Evolutionary conservation across 2,113 vertebrate species (phyloP).

Genomic region (Nothocercus nigrocapillus): DNA sequence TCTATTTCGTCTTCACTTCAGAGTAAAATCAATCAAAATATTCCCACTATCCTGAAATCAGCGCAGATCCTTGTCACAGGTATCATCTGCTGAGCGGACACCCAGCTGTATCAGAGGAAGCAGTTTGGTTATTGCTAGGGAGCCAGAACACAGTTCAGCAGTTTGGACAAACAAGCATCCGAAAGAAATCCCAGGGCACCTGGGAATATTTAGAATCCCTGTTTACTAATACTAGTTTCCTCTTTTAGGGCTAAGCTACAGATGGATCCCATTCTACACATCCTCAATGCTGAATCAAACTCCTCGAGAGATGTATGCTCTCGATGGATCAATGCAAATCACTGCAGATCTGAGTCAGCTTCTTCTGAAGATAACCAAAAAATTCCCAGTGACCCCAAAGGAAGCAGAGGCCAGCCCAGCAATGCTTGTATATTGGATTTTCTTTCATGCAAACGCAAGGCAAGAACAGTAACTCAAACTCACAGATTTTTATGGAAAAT

Average conservation of each 20-base stretch:
- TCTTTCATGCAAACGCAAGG: background rate
- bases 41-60: background rate
- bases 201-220: background rate
- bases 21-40: background rate
- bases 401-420: background rate
- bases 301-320: accelerated
- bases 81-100: background rate
- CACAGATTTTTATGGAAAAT: background rate
- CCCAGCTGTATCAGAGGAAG: background rate
- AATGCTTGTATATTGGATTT: background rate
- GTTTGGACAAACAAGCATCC: background rate
- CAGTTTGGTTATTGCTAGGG: background rate
- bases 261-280: background rate
- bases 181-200: background rate
- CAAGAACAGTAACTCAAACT: background rate
- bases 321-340: accelerated
- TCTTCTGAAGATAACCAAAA: background rate
- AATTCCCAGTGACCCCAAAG: background rate
- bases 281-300: background rate
- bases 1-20: background rate
- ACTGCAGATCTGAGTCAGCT: background rate
- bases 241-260: background rate
- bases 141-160: background rate
- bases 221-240: background rate
- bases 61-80: background rate